These are phyloP conservation scores for Notarius quadriscutis DNA, from an alignment of 2,113 vertebrate genomes.

Conservation along the genomic window DNA sequence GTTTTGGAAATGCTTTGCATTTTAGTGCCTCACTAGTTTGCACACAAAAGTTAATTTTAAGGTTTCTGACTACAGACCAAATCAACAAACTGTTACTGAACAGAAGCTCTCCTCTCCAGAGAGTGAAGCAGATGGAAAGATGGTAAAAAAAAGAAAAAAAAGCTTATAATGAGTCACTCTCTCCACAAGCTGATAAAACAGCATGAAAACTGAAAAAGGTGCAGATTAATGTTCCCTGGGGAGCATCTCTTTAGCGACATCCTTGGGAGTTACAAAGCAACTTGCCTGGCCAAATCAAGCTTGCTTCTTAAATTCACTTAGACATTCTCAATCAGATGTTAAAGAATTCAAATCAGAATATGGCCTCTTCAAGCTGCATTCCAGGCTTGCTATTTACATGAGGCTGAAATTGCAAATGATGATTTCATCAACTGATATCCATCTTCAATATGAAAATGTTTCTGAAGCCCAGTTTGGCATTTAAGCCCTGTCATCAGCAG, in stretches of 20 bases:
- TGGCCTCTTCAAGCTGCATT: not conserved
- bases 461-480: not conserved
- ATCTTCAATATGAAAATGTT: no score
- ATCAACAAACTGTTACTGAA: slow-evolving; percentile 24
- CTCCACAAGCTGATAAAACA: slow-evolving; percentile 17
- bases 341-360: not conserved
- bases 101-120: slow-evolving; percentile 9
- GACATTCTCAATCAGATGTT: not conserved
- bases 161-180: slow-evolving; percentile 7
- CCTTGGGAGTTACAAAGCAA: not conserved
- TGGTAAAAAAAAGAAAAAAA: not conserved
- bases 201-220: slow-evolving; percentile 7
- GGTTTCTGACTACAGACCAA: not conserved
- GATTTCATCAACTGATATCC: no score
- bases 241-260: not conserved
- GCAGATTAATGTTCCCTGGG: not conserved
- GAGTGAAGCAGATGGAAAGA: slow-evolving; percentile 17
- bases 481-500: not conserved
- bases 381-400: not conserved
- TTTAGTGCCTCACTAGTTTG: not conserved
- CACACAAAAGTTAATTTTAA: slow-evolving; percentile 9
- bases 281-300: not conserved
- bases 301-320: not conserved
- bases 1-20: not conserved
- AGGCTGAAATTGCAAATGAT: not conserved